Base-by-base conservation (phyloP, 2,888 invertebrate species). In the Hofmannophila pseudospretella region DNA sequence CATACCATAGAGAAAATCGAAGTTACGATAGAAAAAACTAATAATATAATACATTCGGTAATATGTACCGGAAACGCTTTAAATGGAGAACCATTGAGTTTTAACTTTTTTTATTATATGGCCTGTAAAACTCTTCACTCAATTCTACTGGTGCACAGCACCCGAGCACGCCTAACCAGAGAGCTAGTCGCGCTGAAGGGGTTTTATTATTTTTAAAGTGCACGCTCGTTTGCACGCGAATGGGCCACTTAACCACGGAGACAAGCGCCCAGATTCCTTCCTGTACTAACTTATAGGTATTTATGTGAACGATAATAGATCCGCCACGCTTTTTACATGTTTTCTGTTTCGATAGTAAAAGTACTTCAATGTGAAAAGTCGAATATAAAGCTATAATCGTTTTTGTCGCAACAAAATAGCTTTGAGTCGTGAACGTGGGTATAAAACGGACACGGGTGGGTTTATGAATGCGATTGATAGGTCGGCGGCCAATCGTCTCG, bases 201-300 rank as follows among this genome's bases (percentile, higher is more conserved):
- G 72, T 82, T 84, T 79, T 79, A 80, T 85, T 82, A 81, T 85
- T 80, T 85, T 81, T 82, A 81, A 78, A 86, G 85, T 74, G 70
- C 72, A 68, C 77, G 80, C 82, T 81, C 88, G 88, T 88, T 88
- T 88, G 88, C 86, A 87, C 81, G 86, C 74, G 86, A 88, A 88
- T 88, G 75, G 81, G 76, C 85, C 85, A 87, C 88, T 88, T 88
- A 87, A 77, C 86, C 85, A 82, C 85, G 85, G 65, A 81, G 75
- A 74, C 72, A 68, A 62, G 64, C 63, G 53, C 68, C 65, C 55
- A 53, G 66, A 66, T 70, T 72, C 72, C 69, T 69, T 53, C 63
- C 62, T 51, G 62, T 68, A 71, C 68, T 70, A 67, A 71, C 69
- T 67, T 66, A 72, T 78, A 75, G 67, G 64, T 65, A 71, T 69